Evolutionary conservation across 1,140 invertebrate species (phyloP).

Genomic region (Lycorma delicatula): DNA sequence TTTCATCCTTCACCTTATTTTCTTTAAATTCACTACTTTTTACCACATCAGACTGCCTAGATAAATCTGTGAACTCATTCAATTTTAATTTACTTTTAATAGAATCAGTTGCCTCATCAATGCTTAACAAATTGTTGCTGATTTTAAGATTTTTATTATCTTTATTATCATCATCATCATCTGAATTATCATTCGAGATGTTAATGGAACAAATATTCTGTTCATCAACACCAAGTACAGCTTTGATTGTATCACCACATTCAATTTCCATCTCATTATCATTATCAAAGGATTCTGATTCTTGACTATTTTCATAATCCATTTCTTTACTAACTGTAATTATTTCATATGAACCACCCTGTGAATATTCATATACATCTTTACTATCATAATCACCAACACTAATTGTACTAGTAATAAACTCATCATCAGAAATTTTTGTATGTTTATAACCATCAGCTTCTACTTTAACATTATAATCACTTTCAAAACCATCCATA

Average conservation of each 20-base stretch:
- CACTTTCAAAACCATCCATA: not conserved
- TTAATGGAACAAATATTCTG: slow-evolving; percentile 5
- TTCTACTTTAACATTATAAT: not conserved
- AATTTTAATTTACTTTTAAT: not conserved
- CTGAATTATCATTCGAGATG: slow-evolving; percentile 10
- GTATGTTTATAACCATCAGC: not conserved
- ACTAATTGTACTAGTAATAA: too few species aligned
- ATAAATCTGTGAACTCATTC: slow-evolving; percentile 10
- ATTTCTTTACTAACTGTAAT: slow-evolving; percentile 15
- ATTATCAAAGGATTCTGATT: slow-evolving; percentile 2
- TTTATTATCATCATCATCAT: slow-evolving; percentile 10
- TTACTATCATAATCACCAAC: slow-evolving; percentile 1
- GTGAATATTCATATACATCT: not conserved
- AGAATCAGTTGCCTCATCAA: not conserved
- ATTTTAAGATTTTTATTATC: not conserved
- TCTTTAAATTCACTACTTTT: too few species aligned
- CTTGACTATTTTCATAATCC: slow-evolving; percentile 17
- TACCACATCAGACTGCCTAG: too few species aligned
- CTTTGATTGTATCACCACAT: slow-evolving; percentile 12
- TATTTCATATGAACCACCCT: slow-evolving; percentile 13
- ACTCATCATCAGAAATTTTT: slow-evolving; percentile 1
- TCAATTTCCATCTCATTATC: not conserved
- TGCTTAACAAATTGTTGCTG: not conserved
- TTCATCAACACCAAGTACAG: slow-evolving; percentile 13
- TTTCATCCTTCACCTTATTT: not conserved